These are phyloP conservation scores for Synergus umbraculus DNA, from an alignment of 2,888 invertebrate species.

Conservation along the genomic window DNA sequence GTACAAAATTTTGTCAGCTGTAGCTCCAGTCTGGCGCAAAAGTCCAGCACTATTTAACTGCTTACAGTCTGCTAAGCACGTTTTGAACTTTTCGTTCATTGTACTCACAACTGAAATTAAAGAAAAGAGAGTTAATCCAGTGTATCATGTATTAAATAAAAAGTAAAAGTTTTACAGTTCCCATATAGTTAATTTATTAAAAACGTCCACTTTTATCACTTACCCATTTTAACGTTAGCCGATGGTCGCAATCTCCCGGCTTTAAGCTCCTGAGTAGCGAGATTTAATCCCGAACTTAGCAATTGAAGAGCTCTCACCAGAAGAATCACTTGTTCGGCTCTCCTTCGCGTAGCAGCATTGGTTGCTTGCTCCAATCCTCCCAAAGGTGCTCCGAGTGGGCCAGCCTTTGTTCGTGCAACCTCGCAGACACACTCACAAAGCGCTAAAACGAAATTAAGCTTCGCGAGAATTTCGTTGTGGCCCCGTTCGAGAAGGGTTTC, in stretches of 20 bases:
- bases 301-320: slow-evolving; percentile 95
- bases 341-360: slow-evolving; percentile 77
- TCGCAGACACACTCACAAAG: slow-evolving; percentile 96
- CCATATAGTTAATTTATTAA: too few relatives aligned
- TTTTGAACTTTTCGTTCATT: slow-evolving; percentile 95
- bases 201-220: slow-evolving; percentile 54
- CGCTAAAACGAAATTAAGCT: slow-evolving; percentile 97
- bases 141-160: neutral
- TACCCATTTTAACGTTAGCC: slow-evolving; percentile 93
- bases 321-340: slow-evolving; percentile 90
- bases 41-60: slow-evolving; percentile 89
- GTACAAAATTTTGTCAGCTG: slow-evolving; percentile 97
- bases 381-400: slow-evolving; percentile 84
- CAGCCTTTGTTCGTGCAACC: slow-evolving; percentile 88
- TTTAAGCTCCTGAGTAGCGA: slow-evolving; percentile 92
- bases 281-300: slow-evolving; percentile 94
- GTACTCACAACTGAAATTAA: slow-evolving; percentile 87
- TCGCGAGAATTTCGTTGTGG: slow-evolving; percentile 97
- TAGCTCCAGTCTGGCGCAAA: slow-evolving; percentile 87
- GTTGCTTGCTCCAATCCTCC: slow-evolving; percentile 70
- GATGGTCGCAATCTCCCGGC: slow-evolving; percentile 93
- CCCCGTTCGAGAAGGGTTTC: slow-evolving; percentile 97
- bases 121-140: slow-evolving; percentile 13
- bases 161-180: too few relatives aligned
- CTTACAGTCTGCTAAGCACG: slow-evolving; percentile 92